Conservation (phyloP, 2,113 vertebrate genomes). For the Charina bottae region DNA sequence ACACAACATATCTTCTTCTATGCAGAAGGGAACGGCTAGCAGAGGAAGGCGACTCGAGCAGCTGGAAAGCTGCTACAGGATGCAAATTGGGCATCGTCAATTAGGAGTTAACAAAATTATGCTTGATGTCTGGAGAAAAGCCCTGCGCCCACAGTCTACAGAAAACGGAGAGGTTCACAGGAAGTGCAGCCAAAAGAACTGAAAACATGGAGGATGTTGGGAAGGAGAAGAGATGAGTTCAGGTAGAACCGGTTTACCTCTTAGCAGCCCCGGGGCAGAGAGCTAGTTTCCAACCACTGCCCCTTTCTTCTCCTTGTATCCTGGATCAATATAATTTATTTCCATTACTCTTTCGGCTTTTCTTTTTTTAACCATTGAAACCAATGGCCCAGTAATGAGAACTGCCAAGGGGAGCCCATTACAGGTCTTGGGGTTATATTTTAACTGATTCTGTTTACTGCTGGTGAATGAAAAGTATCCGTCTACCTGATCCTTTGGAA, state of each 20-base stretch:
- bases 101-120: background rate
- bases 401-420: background rate
- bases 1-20: background rate
- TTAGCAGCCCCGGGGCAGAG: background rate
- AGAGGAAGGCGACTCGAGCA: background rate
- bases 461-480: background rate
- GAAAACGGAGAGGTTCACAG: background rate
- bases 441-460: background rate
- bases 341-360: background rate
- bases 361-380: background rate
- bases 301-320: background rate
- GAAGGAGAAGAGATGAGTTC: background rate
- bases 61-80: background rate
- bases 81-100: background rate
- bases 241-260: background rate
- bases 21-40: background rate
- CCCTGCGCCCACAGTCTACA: background rate
- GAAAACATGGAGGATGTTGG: background rate
- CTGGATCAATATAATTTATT: background rate
- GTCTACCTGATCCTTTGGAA: background rate
- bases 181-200: background rate
- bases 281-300: background rate
- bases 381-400: background rate
- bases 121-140: background rate
- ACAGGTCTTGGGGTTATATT: background rate